Evolutionary conservation across 1,140 invertebrate species (phyloP).

Genomic region (Alviniconcha marisindica): DNA sequence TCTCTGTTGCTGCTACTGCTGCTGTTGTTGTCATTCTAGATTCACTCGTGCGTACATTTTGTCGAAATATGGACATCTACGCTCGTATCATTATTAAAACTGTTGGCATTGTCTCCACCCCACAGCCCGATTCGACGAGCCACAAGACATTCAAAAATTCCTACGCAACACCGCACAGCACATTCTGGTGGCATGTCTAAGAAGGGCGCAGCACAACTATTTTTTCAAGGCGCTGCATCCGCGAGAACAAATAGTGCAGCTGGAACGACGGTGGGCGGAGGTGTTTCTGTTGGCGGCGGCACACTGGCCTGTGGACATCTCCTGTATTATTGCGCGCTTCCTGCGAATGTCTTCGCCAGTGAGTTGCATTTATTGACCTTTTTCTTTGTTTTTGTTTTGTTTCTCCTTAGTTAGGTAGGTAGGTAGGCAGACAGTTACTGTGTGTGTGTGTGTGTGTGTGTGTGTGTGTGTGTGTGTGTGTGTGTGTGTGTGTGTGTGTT

Average conservation of each 20-base stretch:
- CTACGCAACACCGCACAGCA: conserved; percentile 72
- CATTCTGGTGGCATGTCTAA: conserved; percentile 85
- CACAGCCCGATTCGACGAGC: conserved; percentile 9
- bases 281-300: conserved; percentile 80
- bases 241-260: conserved; percentile 81
- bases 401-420: no score
- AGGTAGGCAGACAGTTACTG: not conserved
- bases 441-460: not conserved
- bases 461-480: not conserved
- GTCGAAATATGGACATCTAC: no score
- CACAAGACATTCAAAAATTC: conserved; percentile 30
- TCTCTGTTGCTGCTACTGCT: no score
- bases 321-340: conserved; percentile 40
- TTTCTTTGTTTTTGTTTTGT: not conserved
- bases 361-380: not conserved
- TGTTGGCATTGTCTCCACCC: no score
- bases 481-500: not conserved
- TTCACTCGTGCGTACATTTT: no score
- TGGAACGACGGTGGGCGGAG: conserved; percentile 80
- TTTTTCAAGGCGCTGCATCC: conserved; percentile 85
- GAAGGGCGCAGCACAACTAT: conserved; percentile 86
- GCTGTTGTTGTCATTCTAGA: no score
- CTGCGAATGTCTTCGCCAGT: conserved; percentile 7
- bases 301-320: conserved; percentile 80
- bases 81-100: no score